Evolutionary conservation across 2,113 vertebrate genomes (phyloP).

Genomic region (Cyprinus carpio): DNA sequence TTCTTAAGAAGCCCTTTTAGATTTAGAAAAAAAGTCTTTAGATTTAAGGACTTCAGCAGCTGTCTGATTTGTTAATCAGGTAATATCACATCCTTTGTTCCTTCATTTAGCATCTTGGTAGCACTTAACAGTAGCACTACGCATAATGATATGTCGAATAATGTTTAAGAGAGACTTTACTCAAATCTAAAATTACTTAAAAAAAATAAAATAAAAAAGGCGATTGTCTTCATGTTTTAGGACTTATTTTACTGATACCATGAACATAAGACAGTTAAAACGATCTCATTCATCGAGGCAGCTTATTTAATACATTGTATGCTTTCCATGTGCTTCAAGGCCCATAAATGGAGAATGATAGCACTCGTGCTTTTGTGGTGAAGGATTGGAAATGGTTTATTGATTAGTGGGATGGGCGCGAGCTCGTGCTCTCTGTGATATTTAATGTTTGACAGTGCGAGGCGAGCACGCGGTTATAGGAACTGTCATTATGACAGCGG

Average conservation of each 20-base stretch:
- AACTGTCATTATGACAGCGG: background rate
- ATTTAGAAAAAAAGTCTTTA: background rate
- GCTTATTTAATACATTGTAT: slow-evolving; percentile 7
- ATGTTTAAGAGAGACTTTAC: background rate
- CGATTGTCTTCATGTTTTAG: background rate
- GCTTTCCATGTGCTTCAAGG: background rate
- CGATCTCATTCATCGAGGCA: background rate
- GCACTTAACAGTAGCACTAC: background rate
- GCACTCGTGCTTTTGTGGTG: background rate
- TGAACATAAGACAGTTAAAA: background rate
- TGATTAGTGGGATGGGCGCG: slow-evolving; percentile 15
- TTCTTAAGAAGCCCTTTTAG: background rate
- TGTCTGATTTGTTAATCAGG: background rate
- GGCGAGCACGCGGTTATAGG: background rate
- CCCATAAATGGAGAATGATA: slow-evolving; percentile 13
- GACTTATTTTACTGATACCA: background rate
- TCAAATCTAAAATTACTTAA: background rate
- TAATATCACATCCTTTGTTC: background rate
- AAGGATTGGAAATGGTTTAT: slow-evolving; percentile 42
- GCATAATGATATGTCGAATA: background rate
- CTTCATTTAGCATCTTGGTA: background rate
- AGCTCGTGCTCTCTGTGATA: background rate
- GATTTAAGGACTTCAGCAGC: background rate
- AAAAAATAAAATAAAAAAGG: too few species aligned
- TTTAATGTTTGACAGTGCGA: slow-evolving; percentile 22